Conservation (phyloP, 2,888 invertebrate species). For the Hemithea aestivaria region DNA sequence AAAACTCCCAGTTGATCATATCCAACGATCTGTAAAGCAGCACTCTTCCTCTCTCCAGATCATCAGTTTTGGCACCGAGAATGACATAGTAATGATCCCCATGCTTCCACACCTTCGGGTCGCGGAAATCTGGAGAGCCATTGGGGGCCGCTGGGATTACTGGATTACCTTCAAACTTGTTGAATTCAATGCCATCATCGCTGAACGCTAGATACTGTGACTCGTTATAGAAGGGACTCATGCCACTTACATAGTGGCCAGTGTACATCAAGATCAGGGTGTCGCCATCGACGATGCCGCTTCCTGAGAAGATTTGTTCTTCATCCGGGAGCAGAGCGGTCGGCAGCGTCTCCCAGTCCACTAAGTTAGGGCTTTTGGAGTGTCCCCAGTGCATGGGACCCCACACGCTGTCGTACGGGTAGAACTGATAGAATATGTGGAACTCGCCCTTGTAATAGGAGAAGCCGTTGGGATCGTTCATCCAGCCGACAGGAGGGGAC, state of each 20-base stretch:
- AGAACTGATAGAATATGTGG: constrained; percentile 76
- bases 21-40: constrained; percentile 63
- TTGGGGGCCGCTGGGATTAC: constrained; percentile 55
- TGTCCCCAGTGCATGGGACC: constrained; percentile 80
- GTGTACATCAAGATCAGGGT: constrained; percentile 63
- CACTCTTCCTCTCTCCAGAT: constrained; percentile 52
- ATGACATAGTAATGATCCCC: constrained; percentile 64
- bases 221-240: constrained; percentile 50
- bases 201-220: constrained; percentile 64
- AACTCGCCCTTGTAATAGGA: constrained; percentile 69
- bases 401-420: constrained; percentile 66
- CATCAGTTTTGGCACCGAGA: constrained; percentile 58
- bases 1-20: constrained; percentile 58
- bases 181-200: constrained; percentile 59
- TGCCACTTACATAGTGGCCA: constrained; percentile 39
- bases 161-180: constrained; percentile 64
- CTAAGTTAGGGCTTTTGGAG: constrained; percentile 60
- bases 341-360: constrained; percentile 69
- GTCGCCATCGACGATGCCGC: constrained; percentile 59
- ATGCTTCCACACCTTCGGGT: constrained; percentile 70
- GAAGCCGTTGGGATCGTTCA: constrained; percentile 80
- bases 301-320: constrained; percentile 70
- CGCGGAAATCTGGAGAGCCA: constrained; percentile 66
- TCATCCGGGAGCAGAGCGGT: constrained; percentile 69
- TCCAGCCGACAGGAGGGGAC: constrained; percentile 72